phyloP scores from a whole-genome alignment of 2,888 invertebrate species.

The Bugula neritina region DNA sequence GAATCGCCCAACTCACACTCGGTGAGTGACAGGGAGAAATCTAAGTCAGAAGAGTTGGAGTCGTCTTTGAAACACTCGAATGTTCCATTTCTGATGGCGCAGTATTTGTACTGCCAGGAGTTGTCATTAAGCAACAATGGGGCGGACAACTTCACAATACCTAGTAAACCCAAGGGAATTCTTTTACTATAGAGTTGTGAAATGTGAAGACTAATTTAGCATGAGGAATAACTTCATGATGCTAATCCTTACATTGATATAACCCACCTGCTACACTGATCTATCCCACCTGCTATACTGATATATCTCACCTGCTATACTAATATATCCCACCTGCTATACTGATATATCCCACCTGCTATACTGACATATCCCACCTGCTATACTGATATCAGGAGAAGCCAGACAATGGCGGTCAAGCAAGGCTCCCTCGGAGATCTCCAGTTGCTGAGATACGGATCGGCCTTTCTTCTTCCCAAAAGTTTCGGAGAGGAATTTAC shows the following conservation, averaged over 20 bases:
- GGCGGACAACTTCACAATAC: not conserved
- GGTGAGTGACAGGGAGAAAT: constrained; percentile 1
- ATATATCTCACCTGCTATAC: not conserved
- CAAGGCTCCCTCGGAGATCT: constrained; percentile 15
- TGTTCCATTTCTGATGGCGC: constrained; percentile 5
- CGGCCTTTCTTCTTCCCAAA: constrained; percentile 37
- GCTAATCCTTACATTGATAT: too few relatives aligned
- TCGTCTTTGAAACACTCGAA: constrained; percentile 25
- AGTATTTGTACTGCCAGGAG: constrained; percentile 11
- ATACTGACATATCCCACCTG: constrained; percentile 1
- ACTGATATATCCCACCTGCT: too few relatives aligned
- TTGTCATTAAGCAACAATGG: not conserved
- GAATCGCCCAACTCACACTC: not conserved
- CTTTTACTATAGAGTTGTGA: too few relatives aligned
- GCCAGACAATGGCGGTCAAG: not conserved
- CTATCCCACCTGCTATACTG: not conserved
- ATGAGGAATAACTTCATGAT: too few relatives aligned
- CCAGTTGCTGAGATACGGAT: not conserved
- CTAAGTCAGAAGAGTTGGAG: constrained; percentile 5
- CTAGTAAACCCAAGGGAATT: not conserved
- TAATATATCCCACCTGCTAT: not conserved
- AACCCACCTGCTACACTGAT: not conserved
- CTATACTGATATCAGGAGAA: not conserved
- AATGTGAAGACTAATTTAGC: too few relatives aligned
- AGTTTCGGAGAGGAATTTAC: constrained; percentile 37